phyloP scores from a whole-genome alignment of 2,888 invertebrate species.

The Tenthredo amoena region DNA sequence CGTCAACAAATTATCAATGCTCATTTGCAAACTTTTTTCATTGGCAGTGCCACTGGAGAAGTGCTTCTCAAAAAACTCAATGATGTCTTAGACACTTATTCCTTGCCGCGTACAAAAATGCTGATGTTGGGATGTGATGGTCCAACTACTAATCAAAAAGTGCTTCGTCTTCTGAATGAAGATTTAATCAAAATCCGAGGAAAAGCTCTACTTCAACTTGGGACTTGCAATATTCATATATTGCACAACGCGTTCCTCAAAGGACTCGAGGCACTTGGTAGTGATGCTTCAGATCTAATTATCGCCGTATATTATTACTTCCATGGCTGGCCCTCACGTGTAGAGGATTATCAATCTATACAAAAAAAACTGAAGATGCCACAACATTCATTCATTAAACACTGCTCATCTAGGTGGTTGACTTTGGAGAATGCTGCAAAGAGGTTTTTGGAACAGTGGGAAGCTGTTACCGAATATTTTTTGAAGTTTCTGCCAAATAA shows the following conservation, averaged over 20 bases:
- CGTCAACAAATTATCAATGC: slow-evolving; percentile 29
- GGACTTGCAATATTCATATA: slow-evolving; percentile 46
- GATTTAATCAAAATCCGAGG: slow-evolving; percentile 14
- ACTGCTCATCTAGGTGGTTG: slow-evolving; percentile 55
- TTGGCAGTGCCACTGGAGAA: slow-evolving; percentile 14
- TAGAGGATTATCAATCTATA: slow-evolving; percentile 53
- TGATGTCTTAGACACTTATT: background rate
- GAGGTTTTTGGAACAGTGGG: slow-evolving; percentile 54
- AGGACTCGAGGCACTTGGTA: slow-evolving; percentile 35
- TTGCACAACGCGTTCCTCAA: slow-evolving; percentile 37
- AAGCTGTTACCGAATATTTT: slow-evolving; percentile 52
- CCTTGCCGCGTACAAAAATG: slow-evolving; percentile 22
- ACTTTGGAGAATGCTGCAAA: slow-evolving; percentile 48
- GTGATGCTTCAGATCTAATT: slow-evolving; percentile 39
- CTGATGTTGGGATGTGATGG: slow-evolving; percentile 23
- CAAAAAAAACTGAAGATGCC: slow-evolving; percentile 54
- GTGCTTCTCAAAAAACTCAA: background rate
- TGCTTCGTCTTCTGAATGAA: slow-evolving; percentile 33
- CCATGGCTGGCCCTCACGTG: slow-evolving; percentile 53
- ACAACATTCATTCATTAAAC: slow-evolving; percentile 54
- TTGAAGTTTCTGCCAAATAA: slow-evolving; percentile 54
- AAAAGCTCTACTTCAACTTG: slow-evolving; percentile 39
- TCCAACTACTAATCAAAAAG: slow-evolving; percentile 27
- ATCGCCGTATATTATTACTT: slow-evolving; percentile 52
- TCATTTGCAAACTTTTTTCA: slow-evolving; percentile 41